These are phyloP conservation scores for Embidobia sp. DNA, from an alignment of 2,888 invertebrate species.

Conservation along the genomic window DNA sequence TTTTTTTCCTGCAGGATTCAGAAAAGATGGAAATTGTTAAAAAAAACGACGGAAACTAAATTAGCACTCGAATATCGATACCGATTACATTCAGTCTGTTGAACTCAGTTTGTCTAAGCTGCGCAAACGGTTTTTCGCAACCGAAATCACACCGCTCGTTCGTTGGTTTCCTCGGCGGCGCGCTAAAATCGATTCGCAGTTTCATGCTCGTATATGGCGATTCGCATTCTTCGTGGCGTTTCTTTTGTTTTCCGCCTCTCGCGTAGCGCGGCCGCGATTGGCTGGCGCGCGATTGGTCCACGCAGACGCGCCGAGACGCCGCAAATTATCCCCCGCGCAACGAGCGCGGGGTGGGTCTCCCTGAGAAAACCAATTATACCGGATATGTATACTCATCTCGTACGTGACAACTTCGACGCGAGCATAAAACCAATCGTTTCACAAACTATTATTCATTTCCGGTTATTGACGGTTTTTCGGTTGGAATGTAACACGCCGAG, in stretches of 20 bases:
- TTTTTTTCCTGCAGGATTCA: no score
- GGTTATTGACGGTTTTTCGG: conserved; percentile 28
- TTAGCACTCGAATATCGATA: no score
- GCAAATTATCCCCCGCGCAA: conserved; percentile 74
- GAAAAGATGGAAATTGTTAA: no score
- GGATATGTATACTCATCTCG: conserved; percentile 55
- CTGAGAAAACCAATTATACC: conserved; percentile 74
- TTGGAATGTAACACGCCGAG: not conserved
- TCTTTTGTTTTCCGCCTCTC: conserved; percentile 77
- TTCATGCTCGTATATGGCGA: conserved; percentile 44
- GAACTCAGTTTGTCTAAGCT: no score
- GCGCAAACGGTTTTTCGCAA: no score
- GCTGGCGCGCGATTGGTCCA: conserved; percentile 76
- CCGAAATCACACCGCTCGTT: not conserved
- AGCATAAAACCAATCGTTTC: conserved; percentile 47
- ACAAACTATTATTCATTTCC: conserved; percentile 25
- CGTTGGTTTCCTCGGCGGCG: no score
- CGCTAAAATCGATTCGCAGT: conserved; percentile 61
- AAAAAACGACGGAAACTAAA: no score
- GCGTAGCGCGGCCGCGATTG: conserved; percentile 78
- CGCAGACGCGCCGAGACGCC: conserved; percentile 77
- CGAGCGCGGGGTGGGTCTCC: conserved; percentile 70
- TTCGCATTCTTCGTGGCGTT: conserved; percentile 66
- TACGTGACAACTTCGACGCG: conserved; percentile 55
- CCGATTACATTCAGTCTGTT: no score